These are phyloP conservation scores for Coelogynopora nodosa DNA, from an alignment of 2,888 invertebrate species.

Conservation along the genomic window DNA sequence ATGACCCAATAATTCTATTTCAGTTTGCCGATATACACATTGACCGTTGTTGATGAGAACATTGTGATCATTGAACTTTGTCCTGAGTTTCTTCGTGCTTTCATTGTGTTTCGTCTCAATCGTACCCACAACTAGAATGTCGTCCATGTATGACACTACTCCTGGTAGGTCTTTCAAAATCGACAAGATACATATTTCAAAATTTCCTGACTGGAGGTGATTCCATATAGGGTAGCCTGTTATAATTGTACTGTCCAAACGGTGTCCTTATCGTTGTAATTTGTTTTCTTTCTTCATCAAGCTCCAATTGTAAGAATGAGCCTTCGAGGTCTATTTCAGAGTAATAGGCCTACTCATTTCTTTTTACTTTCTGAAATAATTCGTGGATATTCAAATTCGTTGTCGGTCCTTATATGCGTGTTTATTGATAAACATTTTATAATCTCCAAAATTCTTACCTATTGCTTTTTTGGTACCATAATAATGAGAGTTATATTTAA, in stretches of 20 bases:
- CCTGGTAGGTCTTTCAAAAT: not conserved
- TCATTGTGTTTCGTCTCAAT: not conserved
- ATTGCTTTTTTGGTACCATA: too few relatives aligned
- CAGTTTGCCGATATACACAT: not conserved
- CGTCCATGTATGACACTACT: not conserved
- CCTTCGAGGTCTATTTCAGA: not conserved
- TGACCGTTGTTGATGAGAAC: not conserved
- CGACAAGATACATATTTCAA: not conserved
- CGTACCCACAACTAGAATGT: not conserved
- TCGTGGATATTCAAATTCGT: not conserved
- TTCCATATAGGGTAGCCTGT: not conserved
- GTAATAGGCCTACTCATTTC: not conserved
- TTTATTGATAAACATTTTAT: not conserved
- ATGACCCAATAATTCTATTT: not conserved
- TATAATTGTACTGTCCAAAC: not conserved
- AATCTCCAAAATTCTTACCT: not conserved
- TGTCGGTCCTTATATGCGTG: not conserved
- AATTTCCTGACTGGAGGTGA: not conserved
- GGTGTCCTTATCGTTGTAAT: not conserved
- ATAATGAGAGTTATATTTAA: not conserved
- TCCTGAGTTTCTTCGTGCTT: not conserved
- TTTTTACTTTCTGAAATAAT: not conserved
- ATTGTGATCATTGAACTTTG: not conserved
- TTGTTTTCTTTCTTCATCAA: not conserved
- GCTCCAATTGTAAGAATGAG: not conserved